Percentiles rank a stretch among this genome's conserved stretches.
Evolutionary conservation across 2,888 invertebrate genomes (phyloP).

Genomic region (Sesamia inferens): DNA sequence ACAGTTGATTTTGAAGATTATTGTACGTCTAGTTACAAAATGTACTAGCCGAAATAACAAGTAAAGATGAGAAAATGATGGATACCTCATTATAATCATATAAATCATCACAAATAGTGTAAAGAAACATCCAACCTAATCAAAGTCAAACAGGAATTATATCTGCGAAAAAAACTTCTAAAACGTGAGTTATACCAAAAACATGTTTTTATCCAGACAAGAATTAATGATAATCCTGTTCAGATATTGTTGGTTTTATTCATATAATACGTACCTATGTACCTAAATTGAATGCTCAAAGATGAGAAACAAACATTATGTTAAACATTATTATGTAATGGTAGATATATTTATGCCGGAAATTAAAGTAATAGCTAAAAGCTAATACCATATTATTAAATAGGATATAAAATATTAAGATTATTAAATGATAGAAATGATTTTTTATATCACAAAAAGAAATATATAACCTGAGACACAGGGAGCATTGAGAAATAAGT

Average conservation of each 20-base stretch:
- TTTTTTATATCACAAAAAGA: not conserved
- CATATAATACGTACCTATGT: too few species aligned
- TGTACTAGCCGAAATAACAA: not conserved
- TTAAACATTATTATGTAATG: not conserved
- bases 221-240: too few species aligned
- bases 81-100: not conserved
- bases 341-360: too few species aligned
- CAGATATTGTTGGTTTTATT: not conserved
- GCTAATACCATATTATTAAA: not conserved
- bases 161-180: not conserved
- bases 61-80: not conserved
- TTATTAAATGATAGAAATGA: not conserved
- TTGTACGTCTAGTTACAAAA: not conserved
- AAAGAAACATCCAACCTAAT: not conserved
- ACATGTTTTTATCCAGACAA: not conserved
- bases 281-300: not conserved
- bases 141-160: not conserved
- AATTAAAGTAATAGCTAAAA: conserved; percentile 4
- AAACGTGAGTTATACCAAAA: not conserved
- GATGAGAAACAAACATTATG: too few species aligned
- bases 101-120: not conserved
- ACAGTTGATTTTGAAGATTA: not conserved
- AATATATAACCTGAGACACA: not conserved
- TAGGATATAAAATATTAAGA: not conserved
- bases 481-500: conserved; percentile 8